A percentile compares a stretch with the other conserved stretches of the same genome.
These are phyloP conservation scores for Tenebrio molitor DNA, from an alignment of 1,140 invertebrate species.

Conservation along the genomic window DNA sequence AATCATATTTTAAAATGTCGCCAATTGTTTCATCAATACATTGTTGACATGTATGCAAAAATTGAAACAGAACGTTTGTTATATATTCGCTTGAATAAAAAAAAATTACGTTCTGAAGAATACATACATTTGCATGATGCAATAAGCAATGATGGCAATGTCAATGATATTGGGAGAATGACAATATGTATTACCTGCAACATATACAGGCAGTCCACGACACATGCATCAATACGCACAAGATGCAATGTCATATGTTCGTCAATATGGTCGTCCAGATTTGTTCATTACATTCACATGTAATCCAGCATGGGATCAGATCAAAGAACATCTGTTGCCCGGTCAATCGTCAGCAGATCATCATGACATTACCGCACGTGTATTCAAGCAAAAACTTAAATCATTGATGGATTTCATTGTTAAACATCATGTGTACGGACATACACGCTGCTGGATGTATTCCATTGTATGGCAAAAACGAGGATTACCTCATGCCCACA, in stretches of 20 bases:
- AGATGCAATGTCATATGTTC: constrained; percentile 69
- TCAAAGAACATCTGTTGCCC: constrained; percentile 45
- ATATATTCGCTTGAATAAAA: constrained; percentile 67
- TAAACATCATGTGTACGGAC: constrained; percentile 62
- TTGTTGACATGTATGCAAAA: constrained; percentile 69
- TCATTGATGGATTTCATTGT: constrained; percentile 60
- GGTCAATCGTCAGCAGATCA: constrained; percentile 62
- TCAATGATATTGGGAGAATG: constrained; percentile 53
- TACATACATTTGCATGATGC: constrained; percentile 61
- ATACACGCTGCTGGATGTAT: constrained; percentile 55
- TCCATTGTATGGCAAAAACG: too few species aligned
- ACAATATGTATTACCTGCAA: constrained; percentile 67
- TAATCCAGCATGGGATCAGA: constrained; percentile 69
- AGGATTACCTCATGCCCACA: too few species aligned
- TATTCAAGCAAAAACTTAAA: constrained; percentile 68
- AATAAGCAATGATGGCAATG: constrained; percentile 53
- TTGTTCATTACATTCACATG: constrained; percentile 66
- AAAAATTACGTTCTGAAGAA: constrained; percentile 64
- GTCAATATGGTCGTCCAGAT: constrained; percentile 64
- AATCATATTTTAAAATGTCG: constrained; percentile 62
- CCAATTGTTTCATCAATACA: constrained; percentile 65
- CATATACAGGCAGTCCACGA: constrained; percentile 65
- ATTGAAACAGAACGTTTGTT: constrained; percentile 67
- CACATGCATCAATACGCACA: constrained; percentile 67
- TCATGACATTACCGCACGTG: constrained; percentile 67